Evolutionary conservation across 2,113 vertebrate species (phyloP), one percentile per base, ranked within the genome.

Genomic region (Dipodomys ordii): DNA sequence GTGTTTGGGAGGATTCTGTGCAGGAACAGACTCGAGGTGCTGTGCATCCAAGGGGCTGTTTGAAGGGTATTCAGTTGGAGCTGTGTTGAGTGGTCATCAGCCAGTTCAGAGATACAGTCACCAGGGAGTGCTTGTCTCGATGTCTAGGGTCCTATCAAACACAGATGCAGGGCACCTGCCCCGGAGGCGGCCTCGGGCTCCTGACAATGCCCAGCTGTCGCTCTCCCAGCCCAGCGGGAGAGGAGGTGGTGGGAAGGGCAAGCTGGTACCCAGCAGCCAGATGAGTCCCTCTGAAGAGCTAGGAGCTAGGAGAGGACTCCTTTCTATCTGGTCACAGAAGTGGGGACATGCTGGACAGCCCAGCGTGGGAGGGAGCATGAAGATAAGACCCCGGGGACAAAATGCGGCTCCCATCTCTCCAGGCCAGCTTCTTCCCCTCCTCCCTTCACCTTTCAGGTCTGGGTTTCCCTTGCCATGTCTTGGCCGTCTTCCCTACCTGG

Each of bases 1-100:
- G 7, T 0, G 10, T 5, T 16, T 2, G 2, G 32, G 7, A 1
- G 57, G 27, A 39, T n/a, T 65, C 12, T 10, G 13, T 0, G 71
- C 32, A 0, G 6, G 49, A 12, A 27, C 49, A 11, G 18, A 44
- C 53, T 39, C 25, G 0, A 16, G 46, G 62, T 0, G 23, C 46
- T 18, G 30, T 18, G 68, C 6, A 5, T 53, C 12, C 16, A 15
- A 12, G 11, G 13, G 19, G 53, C 46, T 9, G 60, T 1, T 22
- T 19, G 4, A 0, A n/a, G 27, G 1, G 19, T 28, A 11, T 1
- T 20, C 30, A 1, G 7, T 1, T 9, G 53, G 83, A 11, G 30
- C 65, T 60, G 74, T 25, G 6, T 22, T 49, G 46, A 5, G 10
- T 28, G 0, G 65, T 39, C 27, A 7, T 27, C 72, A 20, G 0